phyloP scores from a whole-genome alignment of 2,888 invertebrate genomes.

The Caenorhabditis sp. region DNA sequence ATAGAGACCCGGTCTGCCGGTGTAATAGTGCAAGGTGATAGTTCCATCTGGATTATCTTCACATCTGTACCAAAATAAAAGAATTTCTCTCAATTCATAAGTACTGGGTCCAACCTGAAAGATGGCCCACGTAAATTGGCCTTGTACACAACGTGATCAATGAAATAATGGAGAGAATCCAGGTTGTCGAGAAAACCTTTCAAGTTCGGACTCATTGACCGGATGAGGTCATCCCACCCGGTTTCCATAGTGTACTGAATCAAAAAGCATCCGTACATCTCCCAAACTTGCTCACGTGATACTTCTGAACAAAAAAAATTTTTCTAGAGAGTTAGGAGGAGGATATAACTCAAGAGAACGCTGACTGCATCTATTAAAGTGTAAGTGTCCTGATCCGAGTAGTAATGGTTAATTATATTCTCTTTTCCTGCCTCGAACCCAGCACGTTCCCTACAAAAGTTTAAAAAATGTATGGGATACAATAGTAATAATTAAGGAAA shows the following conservation, averaged over 20 bases:
- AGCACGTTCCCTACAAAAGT: slow-evolving; percentile 60
- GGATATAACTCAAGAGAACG: slow-evolving; percentile 65
- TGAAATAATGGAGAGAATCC: slow-evolving; percentile 88
- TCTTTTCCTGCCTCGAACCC: slow-evolving; percentile 78
- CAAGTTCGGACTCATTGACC: slow-evolving; percentile 75
- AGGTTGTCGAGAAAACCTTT: slow-evolving; percentile 91
- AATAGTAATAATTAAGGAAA: neutral
- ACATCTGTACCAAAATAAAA: slow-evolving; percentile 82
- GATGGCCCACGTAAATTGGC: slow-evolving; percentile 82
- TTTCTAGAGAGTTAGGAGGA: neutral
- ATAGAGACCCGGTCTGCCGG: slow-evolving; percentile 92
- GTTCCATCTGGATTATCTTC: slow-evolving; percentile 91
- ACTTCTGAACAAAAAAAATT: slow-evolving; percentile 65
- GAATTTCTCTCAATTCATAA: neutral
- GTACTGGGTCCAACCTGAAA: slow-evolving; percentile 78
- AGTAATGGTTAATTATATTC: slow-evolving; percentile 77
- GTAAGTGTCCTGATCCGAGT: slow-evolving; percentile 77
- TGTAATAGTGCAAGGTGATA: slow-evolving; percentile 93
- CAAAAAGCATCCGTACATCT: slow-evolving; percentile 76
- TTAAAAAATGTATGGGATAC: too few species aligned
- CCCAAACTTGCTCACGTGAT: slow-evolving; percentile 77
- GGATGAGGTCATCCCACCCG: slow-evolving; percentile 78
- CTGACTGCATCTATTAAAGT: slow-evolving; percentile 74
- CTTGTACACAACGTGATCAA: slow-evolving; percentile 78
- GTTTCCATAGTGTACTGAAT: slow-evolving; percentile 78